These are phyloP conservation scores for Hippolais icterina DNA, from an alignment of 2,113 vertebrate genomes.

Conservation along the genomic window DNA sequence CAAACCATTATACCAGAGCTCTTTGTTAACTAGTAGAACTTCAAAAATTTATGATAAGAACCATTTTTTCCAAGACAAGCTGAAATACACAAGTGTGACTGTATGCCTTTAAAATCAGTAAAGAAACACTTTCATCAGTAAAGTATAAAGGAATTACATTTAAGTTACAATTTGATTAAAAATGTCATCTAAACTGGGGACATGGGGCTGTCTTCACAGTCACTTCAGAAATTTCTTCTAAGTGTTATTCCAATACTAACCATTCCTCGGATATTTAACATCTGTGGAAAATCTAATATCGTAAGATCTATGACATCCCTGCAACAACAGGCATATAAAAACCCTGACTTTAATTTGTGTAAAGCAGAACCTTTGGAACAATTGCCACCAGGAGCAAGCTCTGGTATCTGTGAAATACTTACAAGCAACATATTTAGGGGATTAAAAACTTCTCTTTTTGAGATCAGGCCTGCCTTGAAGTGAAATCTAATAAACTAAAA, in stretches of 20 bases:
- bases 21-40: neutral
- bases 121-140: neutral
- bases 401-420: neutral
- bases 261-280: constrained; percentile 23
- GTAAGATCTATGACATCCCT: neutral
- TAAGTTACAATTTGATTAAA: neutral
- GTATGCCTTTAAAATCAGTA: neutral
- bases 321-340: neutral
- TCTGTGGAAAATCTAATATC: neutral
- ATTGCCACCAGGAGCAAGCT: neutral
- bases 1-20: neutral
- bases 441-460: neutral
- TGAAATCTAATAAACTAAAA: neutral
- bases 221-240: constrained; percentile 55
- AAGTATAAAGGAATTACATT: neutral
- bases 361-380: neutral
- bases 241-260: constrained; percentile 24
- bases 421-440: neutral
- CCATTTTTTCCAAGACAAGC: neutral
- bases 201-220: neutral
- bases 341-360: neutral
- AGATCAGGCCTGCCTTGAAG: neutral
- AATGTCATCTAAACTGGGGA: neutral
- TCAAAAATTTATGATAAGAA: neutral
- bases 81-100: neutral